Percentiles rank a stretch among this genome's conserved stretches.
Evolutionary conservation across 2,797 vertebrate species (phyloP).

Genomic region (Pyrocephalus nanus): DNA sequence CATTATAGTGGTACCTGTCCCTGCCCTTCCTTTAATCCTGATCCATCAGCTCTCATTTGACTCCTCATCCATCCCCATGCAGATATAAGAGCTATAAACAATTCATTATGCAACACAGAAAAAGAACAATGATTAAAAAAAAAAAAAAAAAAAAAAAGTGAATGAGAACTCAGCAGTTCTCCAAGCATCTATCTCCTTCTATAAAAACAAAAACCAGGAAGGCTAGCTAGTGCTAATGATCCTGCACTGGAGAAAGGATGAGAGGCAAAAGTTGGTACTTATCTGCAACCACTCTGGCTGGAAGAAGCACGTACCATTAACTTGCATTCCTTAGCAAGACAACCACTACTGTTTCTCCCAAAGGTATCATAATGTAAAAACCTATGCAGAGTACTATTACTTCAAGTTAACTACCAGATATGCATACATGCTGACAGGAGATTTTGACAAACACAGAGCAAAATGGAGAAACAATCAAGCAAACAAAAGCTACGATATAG

Average conservation of each 20-base stretch:
- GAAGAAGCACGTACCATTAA: neutral
- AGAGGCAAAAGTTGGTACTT: neutral
- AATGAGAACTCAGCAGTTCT: neutral
- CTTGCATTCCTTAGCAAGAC: neutral
- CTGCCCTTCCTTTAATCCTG: neutral
- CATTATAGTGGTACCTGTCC: neutral
- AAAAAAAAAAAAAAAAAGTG: neutral
- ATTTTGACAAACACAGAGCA: neutral
- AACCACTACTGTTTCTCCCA: neutral
- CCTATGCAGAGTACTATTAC: neutral
- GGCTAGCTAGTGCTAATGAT: neutral
- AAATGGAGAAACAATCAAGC: neutral
- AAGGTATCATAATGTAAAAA: neutral
- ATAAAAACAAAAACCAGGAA: neutral
- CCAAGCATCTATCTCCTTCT: neutral
- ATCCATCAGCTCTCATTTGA: neutral
- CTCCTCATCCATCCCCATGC: neutral
- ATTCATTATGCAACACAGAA: neutral
- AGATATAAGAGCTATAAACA: neutral
- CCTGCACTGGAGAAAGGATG: neutral
- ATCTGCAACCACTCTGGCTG: neutral
- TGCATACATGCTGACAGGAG: neutral
- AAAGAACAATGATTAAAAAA: neutral
- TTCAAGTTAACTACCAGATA: neutral
- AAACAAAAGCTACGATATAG: neutral